Percentiles rank a stretch among this genome's conserved stretches.
Conservation (phyloP, 2,797 vertebrate species). For the Anableps anableps region DNA sequence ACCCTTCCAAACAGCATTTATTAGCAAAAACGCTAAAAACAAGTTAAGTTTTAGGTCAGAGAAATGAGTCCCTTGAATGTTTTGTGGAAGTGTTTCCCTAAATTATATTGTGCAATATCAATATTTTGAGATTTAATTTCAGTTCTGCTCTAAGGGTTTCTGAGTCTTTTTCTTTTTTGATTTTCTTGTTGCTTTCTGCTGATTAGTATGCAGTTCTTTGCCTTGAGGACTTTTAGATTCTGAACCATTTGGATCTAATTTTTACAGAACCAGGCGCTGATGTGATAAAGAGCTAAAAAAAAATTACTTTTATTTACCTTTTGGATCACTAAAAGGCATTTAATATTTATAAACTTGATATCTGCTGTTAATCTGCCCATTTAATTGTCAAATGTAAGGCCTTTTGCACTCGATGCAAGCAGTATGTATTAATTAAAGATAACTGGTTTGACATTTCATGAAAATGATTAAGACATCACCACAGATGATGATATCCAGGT, state of each 20-base stretch:
- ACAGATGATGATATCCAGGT: neutral
- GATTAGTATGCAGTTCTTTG: neutral
- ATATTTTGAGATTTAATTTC: neutral
- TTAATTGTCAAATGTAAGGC: neutral
- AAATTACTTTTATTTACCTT: neutral
- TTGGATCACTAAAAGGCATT: neutral
- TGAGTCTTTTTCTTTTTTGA: neutral
- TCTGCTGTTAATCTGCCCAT: neutral
- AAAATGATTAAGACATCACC: neutral
- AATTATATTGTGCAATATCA: neutral
- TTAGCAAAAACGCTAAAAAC: neutral
- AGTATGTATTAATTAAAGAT: neutral
- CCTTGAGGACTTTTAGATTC: neutral
- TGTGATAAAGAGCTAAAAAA: neutral
- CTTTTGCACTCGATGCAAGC: neutral
- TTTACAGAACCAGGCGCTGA: neutral
- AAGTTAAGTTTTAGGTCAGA: neutral
- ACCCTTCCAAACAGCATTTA: neutral
- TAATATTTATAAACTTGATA: neutral
- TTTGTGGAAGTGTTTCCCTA: neutral
- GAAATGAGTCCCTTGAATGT: neutral
- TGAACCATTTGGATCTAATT: neutral
- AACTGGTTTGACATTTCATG: conserved; percentile 17
- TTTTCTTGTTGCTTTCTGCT: neutral
- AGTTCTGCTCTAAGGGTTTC: neutral